Evolutionary conservation across 2,888 invertebrate species (phyloP).

Genomic region (Piscicola geometra): DNA sequence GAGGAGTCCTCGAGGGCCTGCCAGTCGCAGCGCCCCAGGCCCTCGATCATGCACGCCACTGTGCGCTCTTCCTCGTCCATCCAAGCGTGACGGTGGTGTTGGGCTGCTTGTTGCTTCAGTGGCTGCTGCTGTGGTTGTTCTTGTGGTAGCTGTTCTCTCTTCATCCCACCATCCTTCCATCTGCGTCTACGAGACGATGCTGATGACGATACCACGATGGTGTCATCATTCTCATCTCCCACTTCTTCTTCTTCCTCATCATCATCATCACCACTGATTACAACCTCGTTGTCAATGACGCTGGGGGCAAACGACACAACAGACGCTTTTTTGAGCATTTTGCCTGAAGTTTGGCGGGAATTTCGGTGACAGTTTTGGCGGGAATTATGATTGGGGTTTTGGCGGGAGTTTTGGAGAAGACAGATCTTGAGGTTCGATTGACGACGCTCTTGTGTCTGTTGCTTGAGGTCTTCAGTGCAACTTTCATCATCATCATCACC

Average conservation of each 20-base stretch:
- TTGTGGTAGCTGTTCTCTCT: neutral
- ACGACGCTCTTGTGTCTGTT: neutral
- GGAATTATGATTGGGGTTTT: neutral
- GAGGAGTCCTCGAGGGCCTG: constrained; percentile 68
- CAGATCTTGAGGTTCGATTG: neutral
- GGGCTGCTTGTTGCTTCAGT: constrained; percentile 63
- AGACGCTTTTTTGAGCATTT: neutral
- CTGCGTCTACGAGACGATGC: neutral
- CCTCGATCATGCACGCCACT: neutral
- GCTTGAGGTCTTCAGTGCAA: neutral
- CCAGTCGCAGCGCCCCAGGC: constrained; percentile 64
- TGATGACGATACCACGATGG: neutral
- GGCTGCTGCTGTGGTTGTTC: neutral
- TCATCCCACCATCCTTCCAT: neutral
- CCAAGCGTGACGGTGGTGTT: constrained; percentile 64
- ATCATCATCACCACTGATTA: constrained; percentile 13
- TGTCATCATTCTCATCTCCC: neutral
- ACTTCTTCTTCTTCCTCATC: neutral
- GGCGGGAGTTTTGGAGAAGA: neutral
- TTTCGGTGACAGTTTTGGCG: neutral
- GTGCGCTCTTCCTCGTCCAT: constrained; percentile 6
- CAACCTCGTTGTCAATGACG: constrained; percentile 1
- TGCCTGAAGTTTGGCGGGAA: neutral
- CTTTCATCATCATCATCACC: too few relatives aligned
- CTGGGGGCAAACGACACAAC: constrained; percentile 23